These are phyloP conservation scores for Microchrysa polita DNA, from an alignment of 2,888 invertebrate genomes.

Conservation along the genomic window DNA sequence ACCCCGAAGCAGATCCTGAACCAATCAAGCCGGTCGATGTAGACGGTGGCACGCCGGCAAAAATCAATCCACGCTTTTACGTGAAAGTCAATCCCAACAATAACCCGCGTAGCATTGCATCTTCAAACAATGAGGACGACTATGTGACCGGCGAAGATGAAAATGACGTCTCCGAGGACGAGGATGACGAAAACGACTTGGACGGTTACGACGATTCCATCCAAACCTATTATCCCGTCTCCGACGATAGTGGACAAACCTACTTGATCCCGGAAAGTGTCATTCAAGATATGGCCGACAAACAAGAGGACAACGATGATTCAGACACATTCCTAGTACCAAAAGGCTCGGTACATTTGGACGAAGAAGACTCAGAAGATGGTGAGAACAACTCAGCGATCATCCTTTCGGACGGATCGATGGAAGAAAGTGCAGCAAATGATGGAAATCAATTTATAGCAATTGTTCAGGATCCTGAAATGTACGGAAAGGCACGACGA, in stretches of 20 bases:
- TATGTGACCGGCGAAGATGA: slow-evolving; percentile 20
- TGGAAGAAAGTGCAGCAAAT: background rate
- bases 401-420: background rate
- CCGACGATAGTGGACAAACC: slow-evolving; percentile 37
- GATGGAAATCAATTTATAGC: slow-evolving; percentile 19
- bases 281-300: slow-evolving; percentile 29
- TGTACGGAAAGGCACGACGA: slow-evolving; percentile 17
- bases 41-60: background rate
- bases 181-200: slow-evolving; percentile 7
- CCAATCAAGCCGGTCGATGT: background rate
- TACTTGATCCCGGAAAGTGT: slow-evolving; percentile 37
- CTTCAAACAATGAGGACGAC: background rate
- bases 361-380: slow-evolving; percentile 18
- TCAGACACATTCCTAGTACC: slow-evolving; percentile 30
- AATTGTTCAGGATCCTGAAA: slow-evolving; percentile 12
- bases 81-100: background rate
- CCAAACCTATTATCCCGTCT: slow-evolving; percentile 28
- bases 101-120: background rate
- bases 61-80: slow-evolving; percentile 35
- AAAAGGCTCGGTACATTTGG: slow-evolving; percentile 22
- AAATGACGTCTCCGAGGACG: background rate
- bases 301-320: slow-evolving; percentile 28
- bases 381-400: slow-evolving; percentile 9
- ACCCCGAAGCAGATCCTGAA: background rate
- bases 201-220: slow-evolving; percentile 9